Evolutionary conservation across 2,888 invertebrate species (phyloP).

Genomic region (Geophilus truncorum): DNA sequence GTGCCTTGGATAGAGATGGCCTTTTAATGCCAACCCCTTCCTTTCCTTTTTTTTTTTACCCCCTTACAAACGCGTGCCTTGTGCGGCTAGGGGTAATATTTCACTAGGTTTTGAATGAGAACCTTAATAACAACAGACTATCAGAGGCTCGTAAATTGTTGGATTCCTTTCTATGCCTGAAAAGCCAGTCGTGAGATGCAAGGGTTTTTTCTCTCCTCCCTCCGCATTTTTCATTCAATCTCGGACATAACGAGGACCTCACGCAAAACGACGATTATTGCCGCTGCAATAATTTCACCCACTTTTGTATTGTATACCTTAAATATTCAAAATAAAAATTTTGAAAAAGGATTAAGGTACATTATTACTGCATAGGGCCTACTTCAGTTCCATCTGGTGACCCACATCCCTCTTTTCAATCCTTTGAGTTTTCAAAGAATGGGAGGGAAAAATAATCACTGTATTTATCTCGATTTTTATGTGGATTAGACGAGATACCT

Average conservation of each 20-base stretch:
- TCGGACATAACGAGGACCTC: background rate
- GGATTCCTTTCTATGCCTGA: background rate
- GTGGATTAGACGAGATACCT: background rate
- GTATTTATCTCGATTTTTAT: slow-evolving; percentile 25
- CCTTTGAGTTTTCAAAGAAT: background rate
- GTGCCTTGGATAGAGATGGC: slow-evolving; percentile 21
- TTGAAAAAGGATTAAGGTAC: slow-evolving; percentile 4
- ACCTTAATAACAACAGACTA: slow-evolving; percentile 21
- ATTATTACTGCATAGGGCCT: background rate
- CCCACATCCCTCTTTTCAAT: background rate
- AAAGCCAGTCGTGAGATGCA: background rate
- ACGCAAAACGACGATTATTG: background rate
- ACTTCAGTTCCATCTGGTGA: background rate
- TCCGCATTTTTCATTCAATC: background rate
- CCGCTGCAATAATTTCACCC: background rate
- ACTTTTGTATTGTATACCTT: background rate
- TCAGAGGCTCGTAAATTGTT: slow-evolving; percentile 21
- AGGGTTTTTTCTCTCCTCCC: background rate
- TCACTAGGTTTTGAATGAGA: slow-evolving; percentile 5
- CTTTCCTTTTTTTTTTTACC: background rate
- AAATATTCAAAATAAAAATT: background rate
- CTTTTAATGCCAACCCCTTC: slow-evolving; percentile 14
- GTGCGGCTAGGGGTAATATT: slow-evolving; percentile 18
- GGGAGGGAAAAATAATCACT: background rate
- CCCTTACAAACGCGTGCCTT: background rate